Base-by-base conservation (phyloP, 2,113 vertebrate species). In the Labeo catla region DNA sequence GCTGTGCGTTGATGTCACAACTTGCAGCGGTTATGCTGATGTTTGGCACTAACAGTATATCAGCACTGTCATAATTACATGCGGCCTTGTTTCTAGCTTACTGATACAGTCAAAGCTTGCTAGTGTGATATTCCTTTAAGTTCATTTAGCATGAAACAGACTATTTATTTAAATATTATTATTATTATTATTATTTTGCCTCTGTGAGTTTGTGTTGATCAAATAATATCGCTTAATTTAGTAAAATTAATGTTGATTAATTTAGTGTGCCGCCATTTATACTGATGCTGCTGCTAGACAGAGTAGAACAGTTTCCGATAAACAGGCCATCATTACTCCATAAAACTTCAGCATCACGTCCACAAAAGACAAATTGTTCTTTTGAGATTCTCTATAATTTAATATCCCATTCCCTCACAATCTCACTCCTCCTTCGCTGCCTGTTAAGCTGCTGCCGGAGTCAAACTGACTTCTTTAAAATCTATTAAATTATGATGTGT, bases 381-480 rank as follows among this genome's bases (percentile, higher is more conserved):
- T 91, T 93, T 94, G 92, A 92, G 93, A 89, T 93, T 93, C 90
- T 92, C 91, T 92, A 94, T 94, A 93, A 95, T 94, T 94, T 93
- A 94, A 93, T 93, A 93, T 79, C 83, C 86, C 63, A 39, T 39
- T 39, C 47, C 34, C 54, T 66, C 21, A 28, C 73, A 15, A 21
- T 54, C 50, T 15, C 50, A 21, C 78, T 10, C 68, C 83, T 54
- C 87, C 76, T 85, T 90, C 59, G 45, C 59, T 57, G 61, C 77
- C 28, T 72, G 68, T 74, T 49, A 68, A 74, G 76, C 79, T 86
- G 13, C 78, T 79, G 77, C 85, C n/a, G 87, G 93, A 91, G 89
- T 93, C 92, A 89, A 86, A 92, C 86, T 70, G 85, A 93, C 92
- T 95, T 94, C 90, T 93, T 93, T 92, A 93, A 93, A 92, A 93